These are phyloP conservation scores for Limnephilus marmoratus DNA, from an alignment of 2,888 invertebrate genomes.

Conservation along the genomic window DNA sequence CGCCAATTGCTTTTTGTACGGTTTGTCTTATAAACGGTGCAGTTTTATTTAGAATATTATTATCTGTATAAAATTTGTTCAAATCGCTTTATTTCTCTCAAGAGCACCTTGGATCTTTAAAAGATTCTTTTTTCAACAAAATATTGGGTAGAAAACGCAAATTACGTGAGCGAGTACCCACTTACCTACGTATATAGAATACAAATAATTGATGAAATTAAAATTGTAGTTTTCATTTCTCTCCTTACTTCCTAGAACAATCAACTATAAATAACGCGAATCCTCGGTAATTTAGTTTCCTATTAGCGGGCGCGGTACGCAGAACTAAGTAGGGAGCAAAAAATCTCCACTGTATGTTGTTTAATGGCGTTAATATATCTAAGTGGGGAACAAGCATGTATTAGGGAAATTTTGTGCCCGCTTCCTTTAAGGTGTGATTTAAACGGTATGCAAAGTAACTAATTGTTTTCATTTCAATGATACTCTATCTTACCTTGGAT, in stretches of 20 bases:
- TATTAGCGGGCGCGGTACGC: slow-evolving; percentile 39
- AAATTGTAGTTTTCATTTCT: too few relatives aligned
- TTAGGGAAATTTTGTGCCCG: slow-evolving; percentile 33
- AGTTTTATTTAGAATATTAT: too few relatives aligned
- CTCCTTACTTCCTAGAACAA: slow-evolving; percentile 29
- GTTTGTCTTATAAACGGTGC: too few relatives aligned
- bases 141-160: too few relatives aligned
- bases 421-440: slow-evolving; percentile 42
- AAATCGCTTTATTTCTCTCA: too few relatives aligned
- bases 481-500: slow-evolving; percentile 16
- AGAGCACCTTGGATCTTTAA: too few relatives aligned
- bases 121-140: too few relatives aligned
- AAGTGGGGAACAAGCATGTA: slow-evolving; percentile 24
- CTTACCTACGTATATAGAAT: too few relatives aligned
- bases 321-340: slow-evolving; percentile 27
- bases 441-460: slow-evolving; percentile 29
- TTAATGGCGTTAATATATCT: slow-evolving; percentile 40
- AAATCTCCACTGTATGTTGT: slow-evolving; percentile 39
- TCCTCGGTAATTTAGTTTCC: slow-evolving; percentile 57
- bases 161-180: too few relatives aligned
- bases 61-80: too few relatives aligned
- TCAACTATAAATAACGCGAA: slow-evolving; percentile 54
- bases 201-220: too few relatives aligned
- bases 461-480: slow-evolving; percentile 45
- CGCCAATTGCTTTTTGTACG: too few relatives aligned